Base-by-base conservation (phyloP, 2,113 vertebrate genomes). In the Cebidichthys violaceus region DNA sequence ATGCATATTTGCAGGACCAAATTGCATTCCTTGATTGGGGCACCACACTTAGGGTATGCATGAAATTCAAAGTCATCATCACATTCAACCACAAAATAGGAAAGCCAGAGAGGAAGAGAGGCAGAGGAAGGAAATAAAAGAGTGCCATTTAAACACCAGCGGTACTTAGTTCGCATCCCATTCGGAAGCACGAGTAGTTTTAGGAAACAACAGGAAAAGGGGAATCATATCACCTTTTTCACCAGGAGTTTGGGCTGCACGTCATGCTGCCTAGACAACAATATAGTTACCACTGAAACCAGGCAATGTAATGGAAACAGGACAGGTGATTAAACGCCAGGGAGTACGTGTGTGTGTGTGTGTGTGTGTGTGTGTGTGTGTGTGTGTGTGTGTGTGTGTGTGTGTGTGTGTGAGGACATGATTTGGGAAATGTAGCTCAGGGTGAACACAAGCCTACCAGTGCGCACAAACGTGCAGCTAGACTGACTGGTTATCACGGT, bases 1-100 rank as follows among this genome's bases (percentile, higher is more conserved):
- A 90, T 86, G 91, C 88, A 81, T 50, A 85, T 92, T 86, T 87
- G 79, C 77, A 60, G 45, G 82, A 67, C 85, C 35, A 87, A 90
- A 91, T 92, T 92, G 79, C 86, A 66, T 77, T 70, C 65, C 79
- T 85, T 89, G 91, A 90, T 88, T 90, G 87, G 72, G 85, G 71
- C 45, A 67, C 55, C 65, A 10, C 27, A 75, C 71, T 84, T 73
- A 57, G 50, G 7, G 43, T 54, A 52, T 47, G 88, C 89, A 74
- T 92, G 88, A 88, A 88, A 92, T 91, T 84, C 76, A 4, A 73
- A 90, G 59, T 86, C 35, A 43, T 88, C 89, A 90, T 88, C 77
- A 69, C n/a, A 27, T 78, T 90, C 35, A 67, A 79, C 69, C 76
- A 82, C 71, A 80, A 79, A 89, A 76, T 70, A 31, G 62, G 35